phyloP scores from a whole-genome alignment of 1,140 invertebrate species.

The Sarcophaga bullata region DNA sequence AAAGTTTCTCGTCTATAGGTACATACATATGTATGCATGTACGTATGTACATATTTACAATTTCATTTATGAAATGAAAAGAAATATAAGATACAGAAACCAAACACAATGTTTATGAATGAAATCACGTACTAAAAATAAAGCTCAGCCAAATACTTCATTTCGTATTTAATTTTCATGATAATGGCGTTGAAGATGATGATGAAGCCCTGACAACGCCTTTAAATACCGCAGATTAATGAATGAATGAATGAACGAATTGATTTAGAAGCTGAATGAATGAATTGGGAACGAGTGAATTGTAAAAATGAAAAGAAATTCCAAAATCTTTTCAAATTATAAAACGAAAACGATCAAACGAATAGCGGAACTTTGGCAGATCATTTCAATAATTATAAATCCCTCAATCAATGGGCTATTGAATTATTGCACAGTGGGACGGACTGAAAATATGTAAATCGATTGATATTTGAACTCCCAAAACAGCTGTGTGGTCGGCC shows the following conservation, averaged over 20 bases:
- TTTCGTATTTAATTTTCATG: not conserved
- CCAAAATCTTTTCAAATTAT: not conserved
- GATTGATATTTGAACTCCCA: no score
- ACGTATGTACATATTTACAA: not conserved
- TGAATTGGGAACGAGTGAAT: not conserved
- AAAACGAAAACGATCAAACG: not conserved
- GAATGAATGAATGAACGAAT: conserved; percentile 12
- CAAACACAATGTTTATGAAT: conserved; percentile 33
- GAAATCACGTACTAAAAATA: conserved; percentile 35
- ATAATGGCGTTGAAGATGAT: not conserved
- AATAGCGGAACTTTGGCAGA: conserved; percentile 32
- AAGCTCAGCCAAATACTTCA: not conserved
- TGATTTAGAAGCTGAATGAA: not conserved
- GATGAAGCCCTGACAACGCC: conserved; percentile 24
- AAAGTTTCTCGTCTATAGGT: not conserved
- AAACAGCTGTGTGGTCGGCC: no score
- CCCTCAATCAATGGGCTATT: no score
- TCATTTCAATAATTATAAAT: conserved; percentile 7
- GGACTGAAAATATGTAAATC: no score
- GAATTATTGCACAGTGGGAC: no score
- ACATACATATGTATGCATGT: not conserved
- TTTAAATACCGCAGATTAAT: conserved; percentile 26
- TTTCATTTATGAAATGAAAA: not conserved
- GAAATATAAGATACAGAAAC: no score
- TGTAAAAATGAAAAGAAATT: not conserved